Evolutionary conservation across 2,888 invertebrate genomes (phyloP), one percentile per base, ranked within the genome.

Genomic region (Drosophila multiciliata): DNA sequence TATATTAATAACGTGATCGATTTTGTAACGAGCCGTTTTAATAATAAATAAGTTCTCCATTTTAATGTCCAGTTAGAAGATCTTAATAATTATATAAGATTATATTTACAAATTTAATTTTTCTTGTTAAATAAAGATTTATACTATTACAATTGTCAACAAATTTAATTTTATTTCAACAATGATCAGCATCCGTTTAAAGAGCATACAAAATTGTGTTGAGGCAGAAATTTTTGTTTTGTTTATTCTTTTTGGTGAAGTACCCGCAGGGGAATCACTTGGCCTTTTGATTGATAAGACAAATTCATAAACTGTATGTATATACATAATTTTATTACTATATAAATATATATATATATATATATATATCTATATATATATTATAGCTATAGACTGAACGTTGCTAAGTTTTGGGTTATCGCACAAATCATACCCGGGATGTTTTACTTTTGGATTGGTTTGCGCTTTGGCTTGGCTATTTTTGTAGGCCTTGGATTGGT

Each of bases 181-280:
- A n/a, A 50, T 29, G 15, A 29, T 29, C 15, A 32, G 26, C 36
- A 26, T 23, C 20, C 23, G 11, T 33, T 23, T 1, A 12, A 50
- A 73, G 71, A 29, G 77, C 17, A 66, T 54, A 9, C n/a, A 53
- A 9, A 53, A n/a, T 11, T 23, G 32, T 54, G 38, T 23, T 36
- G 4, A 3, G 1, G 36, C 11, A 38, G 29, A 6, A 50, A 1
- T 20, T 23, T 23, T 5, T 7, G 11, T 54, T 32, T 50, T 9
- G 2, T 6, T 29, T 38, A 15, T 35, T 52, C 29, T n/a, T 58
- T 64, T 61, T 61, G 73, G 78, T 69, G 64, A 81, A 69, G 40
- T 78, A 78, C 78, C 68, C 81, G 32, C n/a, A 35, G 78, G 78
- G 78, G 82, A 78, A 64, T 53, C 58, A 78, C 78, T 66, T 66